Evolutionary conservation across 2,888 invertebrate genomes (phyloP).

Genomic region (Automeris io): DNA sequence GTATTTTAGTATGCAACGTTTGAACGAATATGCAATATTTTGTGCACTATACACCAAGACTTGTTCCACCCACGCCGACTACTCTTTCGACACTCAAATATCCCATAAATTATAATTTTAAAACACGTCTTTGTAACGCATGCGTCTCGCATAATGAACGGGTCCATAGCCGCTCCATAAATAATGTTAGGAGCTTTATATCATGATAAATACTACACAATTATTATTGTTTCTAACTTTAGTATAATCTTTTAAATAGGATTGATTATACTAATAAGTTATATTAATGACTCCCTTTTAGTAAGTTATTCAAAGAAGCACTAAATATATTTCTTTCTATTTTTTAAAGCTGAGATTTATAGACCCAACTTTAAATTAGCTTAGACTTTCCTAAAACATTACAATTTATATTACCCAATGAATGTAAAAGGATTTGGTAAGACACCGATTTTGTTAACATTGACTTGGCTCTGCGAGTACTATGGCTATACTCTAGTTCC

Average conservation of each 20-base stretch:
- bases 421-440: too few relatives aligned
- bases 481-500: too few relatives aligned
- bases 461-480: too few relatives aligned
- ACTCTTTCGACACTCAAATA: constrained; percentile 68
- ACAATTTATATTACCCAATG: too few relatives aligned
- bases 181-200: constrained; percentile 17
- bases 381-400: too few relatives aligned
- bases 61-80: constrained; percentile 57
- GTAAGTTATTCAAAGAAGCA: constrained; percentile 1
- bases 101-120: constrained; percentile 71
- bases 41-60: constrained; percentile 16
- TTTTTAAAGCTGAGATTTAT: too few relatives aligned
- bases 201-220: constrained; percentile 4
- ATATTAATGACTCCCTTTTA: constrained; percentile 4
- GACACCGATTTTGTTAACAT: too few relatives aligned
- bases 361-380: too few relatives aligned
- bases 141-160: constrained; percentile 36
- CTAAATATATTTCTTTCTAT: too few relatives aligned
- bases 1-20: constrained; percentile 15
- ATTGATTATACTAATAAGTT: constrained; percentile 3
- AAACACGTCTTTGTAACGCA: constrained; percentile 48
- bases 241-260: constrained; percentile 4
- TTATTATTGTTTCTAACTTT: constrained; percentile 6
- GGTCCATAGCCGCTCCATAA: constrained; percentile 31
- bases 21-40: constrained; percentile 15